Evolutionary conservation across 1,140 invertebrate species (phyloP).

Genomic region (Sminthurides bifidus): DNA sequence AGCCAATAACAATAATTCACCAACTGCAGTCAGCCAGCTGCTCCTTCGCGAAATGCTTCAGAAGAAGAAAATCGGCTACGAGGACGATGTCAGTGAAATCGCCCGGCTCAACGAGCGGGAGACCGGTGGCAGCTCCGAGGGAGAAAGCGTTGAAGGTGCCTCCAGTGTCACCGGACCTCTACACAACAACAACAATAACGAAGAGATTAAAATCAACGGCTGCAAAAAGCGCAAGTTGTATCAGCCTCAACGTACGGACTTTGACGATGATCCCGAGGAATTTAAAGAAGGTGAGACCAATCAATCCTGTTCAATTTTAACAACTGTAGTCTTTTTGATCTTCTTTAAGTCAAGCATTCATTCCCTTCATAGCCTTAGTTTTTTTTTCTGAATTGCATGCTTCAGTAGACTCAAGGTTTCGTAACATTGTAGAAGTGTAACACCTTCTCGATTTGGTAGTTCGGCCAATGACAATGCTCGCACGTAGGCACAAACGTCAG

Average conservation of each 20-base stretch:
- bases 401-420: no score
- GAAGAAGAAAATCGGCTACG: conserved; percentile 18
- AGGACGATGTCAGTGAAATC: conserved; percentile 14
- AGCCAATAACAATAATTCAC: no score
- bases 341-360: no score
- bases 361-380: no score
- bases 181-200: conserved; percentile 3
- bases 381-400: no score
- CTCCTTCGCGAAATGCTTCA: conserved; percentile 26
- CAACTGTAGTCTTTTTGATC: no score
- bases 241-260: conserved; percentile 83
- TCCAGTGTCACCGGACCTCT: not conserved
- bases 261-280: conserved; percentile 13
- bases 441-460: no score
- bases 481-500: no score
- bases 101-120: not conserved
- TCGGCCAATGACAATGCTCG: no score
- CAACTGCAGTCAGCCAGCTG: conserved; percentile 10
- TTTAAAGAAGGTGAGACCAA: no score
- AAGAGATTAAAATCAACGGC: conserved; percentile 56
- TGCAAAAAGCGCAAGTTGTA: conserved; percentile 95
- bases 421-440: no score
- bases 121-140: not conserved
- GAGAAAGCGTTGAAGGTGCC: not conserved
- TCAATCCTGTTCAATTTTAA: no score